Percentiles rank a stretch among this genome's conserved stretches.
These are phyloP conservation scores for Fragum sueziense DNA, from an alignment of 2,888 invertebrate genomes.

Conservation along the genomic window DNA sequence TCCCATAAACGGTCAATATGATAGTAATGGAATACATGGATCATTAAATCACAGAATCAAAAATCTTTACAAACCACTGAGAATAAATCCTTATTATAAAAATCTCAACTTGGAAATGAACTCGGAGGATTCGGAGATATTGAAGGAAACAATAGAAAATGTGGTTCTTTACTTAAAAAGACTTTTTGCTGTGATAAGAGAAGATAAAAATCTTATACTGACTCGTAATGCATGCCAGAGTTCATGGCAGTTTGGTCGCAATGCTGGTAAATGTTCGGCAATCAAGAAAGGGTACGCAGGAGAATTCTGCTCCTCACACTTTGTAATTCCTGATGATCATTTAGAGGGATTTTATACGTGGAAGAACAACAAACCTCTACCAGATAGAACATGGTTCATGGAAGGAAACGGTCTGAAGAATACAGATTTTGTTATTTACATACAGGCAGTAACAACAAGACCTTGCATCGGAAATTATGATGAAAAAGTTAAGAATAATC, in stretches of 20 bases:
- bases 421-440: conserved; percentile 79
- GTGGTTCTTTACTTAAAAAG: conserved; percentile 56
- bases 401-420: conserved; percentile 73
- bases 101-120: conserved; percentile 54
- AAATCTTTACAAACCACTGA: conserved; percentile 44
- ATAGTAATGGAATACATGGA: conserved; percentile 9
- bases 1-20: background rate
- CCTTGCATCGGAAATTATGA: conserved; percentile 53
- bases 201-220: conserved; percentile 61
- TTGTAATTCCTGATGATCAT: conserved; percentile 78
- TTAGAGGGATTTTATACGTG: conserved; percentile 75
- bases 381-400: conserved; percentile 60
- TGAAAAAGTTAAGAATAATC: conserved; percentile 54
- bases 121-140: conserved; percentile 39
- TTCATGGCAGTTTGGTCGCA: conserved; percentile 65
- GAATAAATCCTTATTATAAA: conserved; percentile 53
- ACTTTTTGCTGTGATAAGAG: conserved; percentile 60
- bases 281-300: conserved; percentile 66
- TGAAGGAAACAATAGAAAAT: conserved; percentile 59
- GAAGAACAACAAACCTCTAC: conserved; percentile 66
- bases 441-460: conserved; percentile 66
- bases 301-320: conserved; percentile 68
- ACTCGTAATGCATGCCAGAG: conserved; percentile 66
- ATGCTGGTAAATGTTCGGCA: conserved; percentile 69
- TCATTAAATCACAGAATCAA: conserved; percentile 18